Base-by-base conservation (phyloP, 1,140 invertebrate genomes). In the Hyles vespertilio region DNA sequence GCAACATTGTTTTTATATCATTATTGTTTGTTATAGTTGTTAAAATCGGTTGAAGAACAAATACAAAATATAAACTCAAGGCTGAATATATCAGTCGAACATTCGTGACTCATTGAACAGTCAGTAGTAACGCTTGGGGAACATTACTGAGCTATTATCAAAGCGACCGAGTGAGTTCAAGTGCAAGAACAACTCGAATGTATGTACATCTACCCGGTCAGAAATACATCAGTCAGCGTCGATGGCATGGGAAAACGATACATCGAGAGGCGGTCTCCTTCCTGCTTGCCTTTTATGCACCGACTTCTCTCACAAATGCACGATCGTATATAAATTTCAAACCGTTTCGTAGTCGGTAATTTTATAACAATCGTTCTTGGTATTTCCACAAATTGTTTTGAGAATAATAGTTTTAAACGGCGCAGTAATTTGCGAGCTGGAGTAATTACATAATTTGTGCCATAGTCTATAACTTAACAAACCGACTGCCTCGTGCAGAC, bases 171-270 rank as follows among this genome's bases (percentile, higher is more conserved):
- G 70, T 67, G 74, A 78, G 76, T 79, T 84, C 72, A 84, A 81
- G 80, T 73, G 71, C 70, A 79, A 79, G 77, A 83, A 80, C 74
- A 71, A 63, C 59, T 59, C 55, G 51, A 56, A 58, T 52, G 65
- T 74, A 72, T 54, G 65, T 74, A 74, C 54, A 75, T 74, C 70
- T 74, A 65, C 60, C 70, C 70, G 61, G 61, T 60, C 61, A 72
- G 70, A 77, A 76, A 81, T 83, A 74, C 70, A 79, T 81, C 76
- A 74, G 59, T 69, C 67, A 72, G 67, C 56, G 63, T 74, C 62
- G 72, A 63, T 60, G 62, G 73, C 72, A 84, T 86, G 83, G 81
- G 83, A 88, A 87, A 83, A 75, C 69, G 56, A 69, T 73, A 61
- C 54, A 57, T 33, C 53, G 61, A 67, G 59, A 72, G 65, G 65